phyloP scores from a whole-genome alignment of 2,888 invertebrate species.

The Seira sanloemensis region DNA sequence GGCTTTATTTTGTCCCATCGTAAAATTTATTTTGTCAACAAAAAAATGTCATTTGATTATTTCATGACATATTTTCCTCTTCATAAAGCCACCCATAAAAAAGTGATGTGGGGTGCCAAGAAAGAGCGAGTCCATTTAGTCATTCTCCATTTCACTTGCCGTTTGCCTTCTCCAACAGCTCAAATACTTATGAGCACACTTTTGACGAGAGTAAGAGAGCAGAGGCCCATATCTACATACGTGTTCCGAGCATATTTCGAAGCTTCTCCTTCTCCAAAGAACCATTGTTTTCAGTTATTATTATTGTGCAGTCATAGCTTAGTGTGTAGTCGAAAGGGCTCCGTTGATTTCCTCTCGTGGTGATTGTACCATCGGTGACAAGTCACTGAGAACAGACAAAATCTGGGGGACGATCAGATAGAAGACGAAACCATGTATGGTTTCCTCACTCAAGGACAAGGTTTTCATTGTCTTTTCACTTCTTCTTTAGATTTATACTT shows the following conservation, averaged over 20 bases:
- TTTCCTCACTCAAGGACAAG: constrained; percentile 24
- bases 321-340: not conserved
- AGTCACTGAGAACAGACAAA: not conserved
- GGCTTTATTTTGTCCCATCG: not conserved
- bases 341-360: not conserved
- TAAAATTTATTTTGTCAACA: constrained; percentile 19
- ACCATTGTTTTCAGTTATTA: not conserved
- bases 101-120: not conserved
- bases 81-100: not conserved
- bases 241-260: no score
- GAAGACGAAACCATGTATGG: not conserved
- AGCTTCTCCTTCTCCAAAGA: no score
- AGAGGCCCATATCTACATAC: not conserved
- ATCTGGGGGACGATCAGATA: not conserved
- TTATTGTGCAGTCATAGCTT: no score
- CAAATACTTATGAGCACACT: no score
- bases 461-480: constrained; percentile 21
- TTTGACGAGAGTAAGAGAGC: no score
- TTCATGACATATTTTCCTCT: constrained; percentile 3
- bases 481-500: not conserved
- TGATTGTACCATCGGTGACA: not conserved
- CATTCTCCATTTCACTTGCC: not conserved
- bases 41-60: constrained; percentile 11
- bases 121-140: not conserved
- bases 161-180: not conserved